Evolutionary conservation across 2,113 vertebrate genomes (phyloP).

Genomic region (Motacilla tschutschensis): DNA sequence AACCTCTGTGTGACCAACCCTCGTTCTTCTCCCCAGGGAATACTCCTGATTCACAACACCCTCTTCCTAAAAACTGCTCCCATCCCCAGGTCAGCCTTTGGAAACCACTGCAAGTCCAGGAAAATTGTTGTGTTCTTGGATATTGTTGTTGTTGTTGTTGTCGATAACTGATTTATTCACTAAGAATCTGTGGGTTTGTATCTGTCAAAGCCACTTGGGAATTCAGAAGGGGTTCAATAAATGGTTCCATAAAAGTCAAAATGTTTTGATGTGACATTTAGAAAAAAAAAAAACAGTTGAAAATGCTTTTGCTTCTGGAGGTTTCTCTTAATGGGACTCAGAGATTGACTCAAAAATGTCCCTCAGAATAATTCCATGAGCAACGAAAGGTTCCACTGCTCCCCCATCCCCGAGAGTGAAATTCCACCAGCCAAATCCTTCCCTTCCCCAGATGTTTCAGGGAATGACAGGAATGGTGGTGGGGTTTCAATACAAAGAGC

Average conservation of each 20-base stretch:
- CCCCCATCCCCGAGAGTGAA: neutral
- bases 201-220: neutral
- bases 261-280: neutral
- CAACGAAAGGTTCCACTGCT: neutral
- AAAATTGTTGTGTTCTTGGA: neutral
- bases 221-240: neutral
- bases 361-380: neutral
- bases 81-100: neutral
- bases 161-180: neutral
- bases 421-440: neutral
- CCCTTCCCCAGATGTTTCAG: neutral
- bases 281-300: neutral
- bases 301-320: neutral
- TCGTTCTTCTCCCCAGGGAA: fast-evolving
- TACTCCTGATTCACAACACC: fast-evolving
- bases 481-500: neutral
- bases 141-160: neutral
- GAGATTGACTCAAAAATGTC: neutral
- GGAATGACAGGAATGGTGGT: neutral
- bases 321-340: neutral
- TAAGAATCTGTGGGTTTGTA: neutral
- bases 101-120: neutral
- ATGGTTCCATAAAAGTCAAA: neutral
- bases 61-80: neutral
- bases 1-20: neutral